A percentile compares a stretch with the other conserved stretches of the same genome.
Evolutionary conservation across 2,113 vertebrate genomes (phyloP).

Genomic region (Anas platyrhynchos): DNA sequence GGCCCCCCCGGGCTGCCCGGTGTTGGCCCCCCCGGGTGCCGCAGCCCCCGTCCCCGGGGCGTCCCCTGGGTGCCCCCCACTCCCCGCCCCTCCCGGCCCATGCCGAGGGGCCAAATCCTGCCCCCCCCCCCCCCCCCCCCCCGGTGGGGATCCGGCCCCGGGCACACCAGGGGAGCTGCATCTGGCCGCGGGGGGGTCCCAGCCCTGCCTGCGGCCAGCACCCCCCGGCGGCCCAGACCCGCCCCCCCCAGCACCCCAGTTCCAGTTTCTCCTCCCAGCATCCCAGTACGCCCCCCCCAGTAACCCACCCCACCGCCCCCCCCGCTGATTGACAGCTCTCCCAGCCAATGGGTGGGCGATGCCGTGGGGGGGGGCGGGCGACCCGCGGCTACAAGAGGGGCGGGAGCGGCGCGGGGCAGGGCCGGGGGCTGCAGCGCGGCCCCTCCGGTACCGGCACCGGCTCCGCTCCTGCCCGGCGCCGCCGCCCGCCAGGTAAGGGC

Average conservation of each 20-base stretch:
- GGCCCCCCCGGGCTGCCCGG: background rate
- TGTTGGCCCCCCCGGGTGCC: no score
- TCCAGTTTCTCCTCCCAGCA: background rate
- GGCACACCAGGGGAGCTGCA: rapidly evolving
- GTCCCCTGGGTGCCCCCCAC: no score
- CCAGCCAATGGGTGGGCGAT: background rate
- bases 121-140: rapidly evolving
- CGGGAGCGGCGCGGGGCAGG: background rate
- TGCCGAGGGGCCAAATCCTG: background rate
- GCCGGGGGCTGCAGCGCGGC: background rate
- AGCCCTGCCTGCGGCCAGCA: background rate
- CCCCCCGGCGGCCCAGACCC: background rate
- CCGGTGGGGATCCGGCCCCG: rapidly evolving
- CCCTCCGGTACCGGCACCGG: background rate
- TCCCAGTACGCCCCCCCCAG: background rate
- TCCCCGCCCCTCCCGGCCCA: no score
- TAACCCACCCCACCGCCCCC: background rate
- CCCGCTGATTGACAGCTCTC: background rate
- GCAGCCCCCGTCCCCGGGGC: no score
- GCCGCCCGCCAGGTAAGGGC: background rate
- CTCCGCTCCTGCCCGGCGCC: background rate
- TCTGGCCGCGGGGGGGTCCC: background rate
- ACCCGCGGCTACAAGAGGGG: background rate
- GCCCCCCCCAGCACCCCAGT: background rate
- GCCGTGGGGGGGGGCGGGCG: background rate